Evolutionary conservation across 2,113 vertebrate genomes (phyloP).

Genomic region (Bostrychus sinensis): DNA sequence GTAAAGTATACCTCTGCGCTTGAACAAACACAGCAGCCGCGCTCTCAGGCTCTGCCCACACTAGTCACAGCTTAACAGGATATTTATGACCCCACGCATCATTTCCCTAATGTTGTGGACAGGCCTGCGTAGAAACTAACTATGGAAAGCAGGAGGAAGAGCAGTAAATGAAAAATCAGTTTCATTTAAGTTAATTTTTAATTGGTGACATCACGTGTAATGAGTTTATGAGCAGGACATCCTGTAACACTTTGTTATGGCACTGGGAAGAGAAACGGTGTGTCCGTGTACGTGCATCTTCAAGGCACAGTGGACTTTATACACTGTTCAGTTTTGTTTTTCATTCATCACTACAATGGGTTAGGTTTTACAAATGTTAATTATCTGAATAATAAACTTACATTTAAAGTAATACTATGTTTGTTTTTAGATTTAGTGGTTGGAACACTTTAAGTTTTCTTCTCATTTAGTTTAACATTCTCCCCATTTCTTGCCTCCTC

Average conservation of each 20-base stretch:
- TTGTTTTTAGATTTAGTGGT: no score
- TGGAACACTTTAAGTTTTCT: not conserved
- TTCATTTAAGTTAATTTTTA: slow-evolving; percentile 62
- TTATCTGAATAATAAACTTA: no score
- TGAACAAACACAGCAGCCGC: not conserved
- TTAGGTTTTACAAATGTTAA: not conserved
- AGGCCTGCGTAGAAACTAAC: slow-evolving; percentile 1
- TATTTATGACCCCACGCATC: slow-evolving; percentile 12
- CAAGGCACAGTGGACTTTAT: no score
- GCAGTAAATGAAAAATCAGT: slow-evolving; percentile 51
- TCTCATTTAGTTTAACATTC: not conserved
- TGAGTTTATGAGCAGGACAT: slow-evolving; percentile 58
- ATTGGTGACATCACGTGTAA: slow-evolving; percentile 44
- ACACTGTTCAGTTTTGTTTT: no score
- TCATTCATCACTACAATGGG: not conserved
- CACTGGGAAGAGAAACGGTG: slow-evolving; percentile 2
- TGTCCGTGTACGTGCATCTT: not conserved
- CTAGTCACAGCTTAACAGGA: not conserved
- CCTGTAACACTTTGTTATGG: slow-evolving; percentile 46
- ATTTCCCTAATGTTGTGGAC: slow-evolving; percentile 22
- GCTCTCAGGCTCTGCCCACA: not conserved
- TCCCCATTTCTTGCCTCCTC: not conserved
- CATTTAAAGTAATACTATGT: no score
- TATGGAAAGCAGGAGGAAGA: not conserved
- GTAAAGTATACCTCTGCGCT: slow-evolving; percentile 17